Conservation (phyloP, 2,888 invertebrate species). For the Cantharis nigra region DNA sequence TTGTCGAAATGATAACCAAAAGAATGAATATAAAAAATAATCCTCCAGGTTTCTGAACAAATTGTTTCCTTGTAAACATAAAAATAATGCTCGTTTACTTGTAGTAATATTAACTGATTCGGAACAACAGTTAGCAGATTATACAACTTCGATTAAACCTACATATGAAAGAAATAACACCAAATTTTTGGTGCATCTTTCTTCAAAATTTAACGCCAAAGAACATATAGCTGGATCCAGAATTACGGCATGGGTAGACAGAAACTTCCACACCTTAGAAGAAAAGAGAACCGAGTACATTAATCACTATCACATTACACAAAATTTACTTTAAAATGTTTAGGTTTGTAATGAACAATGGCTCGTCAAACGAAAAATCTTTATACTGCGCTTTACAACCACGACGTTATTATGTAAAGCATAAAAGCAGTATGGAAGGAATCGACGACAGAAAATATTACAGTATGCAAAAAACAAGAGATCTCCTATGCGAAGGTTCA, state of each 20-base stretch:
- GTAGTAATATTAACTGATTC: not conserved
- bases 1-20: slow-evolving; percentile 41
- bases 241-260: slow-evolving; percentile 64
- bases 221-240: slow-evolving; percentile 63
- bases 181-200: slow-evolving; percentile 65
- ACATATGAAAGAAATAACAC: slow-evolving; percentile 49
- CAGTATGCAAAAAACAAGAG: slow-evolving; percentile 56
- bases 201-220: slow-evolving; percentile 63
- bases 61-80: not conserved
- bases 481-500: slow-evolving; percentile 66
- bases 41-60: not conserved
- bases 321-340: not conserved
- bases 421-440: slow-evolving; percentile 56
- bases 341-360: slow-evolving; percentile 53
- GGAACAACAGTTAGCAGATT: slow-evolving; percentile 8
- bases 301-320: not conserved
- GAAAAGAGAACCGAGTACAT: slow-evolving; percentile 62
- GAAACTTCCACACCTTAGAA: slow-evolving; percentile 67
- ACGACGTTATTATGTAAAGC: slow-evolving; percentile 61
- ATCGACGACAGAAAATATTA: slow-evolving; percentile 59
- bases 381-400: slow-evolving; percentile 62
- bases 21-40: not conserved
- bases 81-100: slow-evolving; percentile 33
- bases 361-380: slow-evolving; percentile 57
- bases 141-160: slow-evolving; percentile 5